Base-by-base conservation (phyloP, 2,113 vertebrate genomes). In the Cochlearius cochlearius region DNA sequence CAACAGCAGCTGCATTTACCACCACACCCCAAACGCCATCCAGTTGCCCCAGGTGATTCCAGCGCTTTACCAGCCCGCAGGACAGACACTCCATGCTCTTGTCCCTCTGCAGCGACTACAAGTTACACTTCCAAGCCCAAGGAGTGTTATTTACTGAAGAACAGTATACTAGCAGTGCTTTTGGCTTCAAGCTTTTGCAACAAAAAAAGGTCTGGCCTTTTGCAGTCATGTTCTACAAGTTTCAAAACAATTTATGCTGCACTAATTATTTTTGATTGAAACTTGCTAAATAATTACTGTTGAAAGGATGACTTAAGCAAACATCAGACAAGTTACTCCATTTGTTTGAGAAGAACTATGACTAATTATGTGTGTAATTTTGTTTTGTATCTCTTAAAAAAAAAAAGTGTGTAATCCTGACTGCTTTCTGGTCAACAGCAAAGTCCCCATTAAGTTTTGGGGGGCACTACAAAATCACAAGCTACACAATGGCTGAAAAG, bases 21-120 rank as follows among this genome's bases (percentile, higher is more conserved):
- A 92, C 89, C 91, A 53, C 87, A 76, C 86, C 92, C 96, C 58
- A 73, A 73, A 29, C 6, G 0, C 79, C 68, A 45, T 52, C 43
- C 95, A 92, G 89, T 29, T 86, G 83, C 93, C 86, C 69, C 94
- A 94, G 96, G 96, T 97, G 90, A 95, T 96, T 77, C 71, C 96
- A 95, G 94, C 0, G 59, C 90, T 79, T 96, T 93, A 32, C 26
- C 82, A 95, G 75, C 30, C 91, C 20, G 2, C 56, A 77, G 85
- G 84, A 91, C 45, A 69, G 63, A 62, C 1, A 1, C 32, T 75
- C 80, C 50, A n/a, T 5, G 25, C 20, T 88, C 75, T 30, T n/a
- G 50, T 49, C 50, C 60, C 56, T 88, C 81, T 71, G 30, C 66
- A n/a, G 41, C 9, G 38, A 86, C 52, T 62, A 47, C 25, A 75